A percentile compares a stretch with the other conserved stretches of the same genome.
phyloP scores from a whole-genome alignment of 2,888 invertebrate species.

The Apotomis capreana region DNA sequence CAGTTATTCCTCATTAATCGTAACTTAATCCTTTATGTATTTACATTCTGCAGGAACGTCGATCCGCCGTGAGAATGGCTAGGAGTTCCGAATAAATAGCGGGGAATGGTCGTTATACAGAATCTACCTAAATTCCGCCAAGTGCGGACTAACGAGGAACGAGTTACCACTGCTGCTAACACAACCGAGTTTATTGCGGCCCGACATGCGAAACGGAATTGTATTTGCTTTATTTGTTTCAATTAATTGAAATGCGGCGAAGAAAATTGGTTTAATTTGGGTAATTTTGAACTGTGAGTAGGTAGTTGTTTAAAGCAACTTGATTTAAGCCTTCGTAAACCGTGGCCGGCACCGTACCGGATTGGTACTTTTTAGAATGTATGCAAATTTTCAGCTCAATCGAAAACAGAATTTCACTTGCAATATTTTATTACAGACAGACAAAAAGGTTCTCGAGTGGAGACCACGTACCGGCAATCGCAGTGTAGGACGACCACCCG shows the following conservation, averaged over 20 bases:
- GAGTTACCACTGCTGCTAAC: conserved; percentile 50
- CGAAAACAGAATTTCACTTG: no score
- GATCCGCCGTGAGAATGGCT: conserved; percentile 24
- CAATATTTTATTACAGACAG: no score
- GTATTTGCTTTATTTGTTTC: conserved; percentile 56
- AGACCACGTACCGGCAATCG: no score
- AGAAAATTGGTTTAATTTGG: conserved; percentile 30
- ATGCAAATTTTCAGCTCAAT: no score
- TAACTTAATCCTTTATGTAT: not conserved
- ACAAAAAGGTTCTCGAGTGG: no score
- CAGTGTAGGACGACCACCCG: no score
- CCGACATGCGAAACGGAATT: conserved; percentile 58
- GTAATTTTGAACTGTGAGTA: conserved; percentile 18
- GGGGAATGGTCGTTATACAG: conserved; percentile 28
- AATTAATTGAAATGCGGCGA: conserved; percentile 40
- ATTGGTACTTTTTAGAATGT: no score
- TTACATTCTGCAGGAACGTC: not conserved
- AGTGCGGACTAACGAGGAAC: conserved; percentile 57
- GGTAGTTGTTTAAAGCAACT: conserved; percentile 16
- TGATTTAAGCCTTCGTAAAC: not conserved
- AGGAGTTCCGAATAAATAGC: conserved; percentile 32
- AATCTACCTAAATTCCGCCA: conserved; percentile 50
- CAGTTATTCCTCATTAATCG: no score
- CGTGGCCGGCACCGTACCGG: no score
- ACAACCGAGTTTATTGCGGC: conserved; percentile 56